Evolutionary conservation across 1,140 invertebrate species (phyloP), one percentile per base, ranked within the genome.

Genomic region (Drosophila neocordata): DNA sequence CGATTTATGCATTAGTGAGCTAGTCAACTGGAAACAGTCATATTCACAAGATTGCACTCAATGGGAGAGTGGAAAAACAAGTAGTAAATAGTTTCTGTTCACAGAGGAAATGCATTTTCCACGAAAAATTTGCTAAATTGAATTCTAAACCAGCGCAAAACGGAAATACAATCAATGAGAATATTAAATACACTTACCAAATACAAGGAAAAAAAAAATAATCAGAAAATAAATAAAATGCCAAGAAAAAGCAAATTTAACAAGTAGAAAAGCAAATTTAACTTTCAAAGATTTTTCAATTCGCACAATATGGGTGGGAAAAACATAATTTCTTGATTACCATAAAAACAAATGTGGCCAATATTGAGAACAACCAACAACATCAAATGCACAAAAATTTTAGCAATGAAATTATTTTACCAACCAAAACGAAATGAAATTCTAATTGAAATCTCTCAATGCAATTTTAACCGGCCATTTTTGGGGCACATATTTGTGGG

Each of bases 361-460:
- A 9, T 7, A 44, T 12, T 11, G 34, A 12, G 9, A 0, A 35
- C 4, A 11, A 2, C 34, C 34, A 18, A 44, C 48, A 53, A 57
- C 35, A 68, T 56, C 38, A 65, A 62, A 51, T 60, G 34, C 56
- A 68, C 57, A 56, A 64, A 60, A 67, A 72, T 80, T 65, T 31
- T 31, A 58, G n/a, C 27, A 18, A 63, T 74, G 74, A 59, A 67
- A 74, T 57, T 69, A 58, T 69, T 58, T 63, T 52, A n/a, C 65
- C 34, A 52, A 38, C 55, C 74, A 65, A 65, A 65, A 56, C 55
- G 60, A 83, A 82, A 62, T 79, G 74, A 79, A 88, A 83, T 77
- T 89, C 72, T 88, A 88, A 88, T 88, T 88, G 79, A 88, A 87
- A 88, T 73, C 77, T 75, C 80, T 81, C 73, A 55, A 69, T 77